Evolutionary conservation across 1,140 invertebrate genomes (phyloP).

Genomic region (Caligus rogercresseyi): DNA sequence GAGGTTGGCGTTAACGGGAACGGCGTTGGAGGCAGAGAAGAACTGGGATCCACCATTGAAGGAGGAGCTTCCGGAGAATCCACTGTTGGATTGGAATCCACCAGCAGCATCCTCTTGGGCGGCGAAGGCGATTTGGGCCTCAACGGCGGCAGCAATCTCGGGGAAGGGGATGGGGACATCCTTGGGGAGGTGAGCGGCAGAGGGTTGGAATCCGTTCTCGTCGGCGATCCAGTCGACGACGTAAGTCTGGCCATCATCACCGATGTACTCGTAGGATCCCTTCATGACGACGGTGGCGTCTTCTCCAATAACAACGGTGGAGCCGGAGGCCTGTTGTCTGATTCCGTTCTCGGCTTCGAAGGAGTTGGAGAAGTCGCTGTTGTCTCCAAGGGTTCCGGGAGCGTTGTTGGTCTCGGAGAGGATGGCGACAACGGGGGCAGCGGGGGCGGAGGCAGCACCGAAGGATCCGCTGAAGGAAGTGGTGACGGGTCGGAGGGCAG

Average conservation of each 20-base stretch:
- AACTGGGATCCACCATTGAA: background rate
- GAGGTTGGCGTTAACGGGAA: background rate
- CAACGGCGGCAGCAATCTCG: slow-evolving; percentile 18
- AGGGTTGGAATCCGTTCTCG: slow-evolving; percentile 40
- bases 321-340: slow-evolving; percentile 12
- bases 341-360: slow-evolving; percentile 18
- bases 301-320: background rate
- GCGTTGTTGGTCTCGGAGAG: background rate
- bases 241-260: slow-evolving; percentile 32
- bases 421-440: background rate
- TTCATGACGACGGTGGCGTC: slow-evolving; percentile 1
- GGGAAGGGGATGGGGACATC: slow-evolving; percentile 1
- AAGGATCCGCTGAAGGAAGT: background rate
- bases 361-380: slow-evolving; percentile 3
- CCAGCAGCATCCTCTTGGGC: slow-evolving; percentile 5
- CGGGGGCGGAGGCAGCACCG: background rate
- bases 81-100: no score
- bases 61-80: no score
- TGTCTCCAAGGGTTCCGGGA: slow-evolving; percentile 1
- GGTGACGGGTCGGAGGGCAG: background rate
- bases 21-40: background rate
- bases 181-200: slow-evolving; percentile 29
- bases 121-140: slow-evolving; percentile 16
- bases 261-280: slow-evolving; percentile 13
- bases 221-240: slow-evolving; percentile 43